phyloP scores from a whole-genome alignment of 2,888 invertebrate genomes.

The Nomada fucata region DNA sequence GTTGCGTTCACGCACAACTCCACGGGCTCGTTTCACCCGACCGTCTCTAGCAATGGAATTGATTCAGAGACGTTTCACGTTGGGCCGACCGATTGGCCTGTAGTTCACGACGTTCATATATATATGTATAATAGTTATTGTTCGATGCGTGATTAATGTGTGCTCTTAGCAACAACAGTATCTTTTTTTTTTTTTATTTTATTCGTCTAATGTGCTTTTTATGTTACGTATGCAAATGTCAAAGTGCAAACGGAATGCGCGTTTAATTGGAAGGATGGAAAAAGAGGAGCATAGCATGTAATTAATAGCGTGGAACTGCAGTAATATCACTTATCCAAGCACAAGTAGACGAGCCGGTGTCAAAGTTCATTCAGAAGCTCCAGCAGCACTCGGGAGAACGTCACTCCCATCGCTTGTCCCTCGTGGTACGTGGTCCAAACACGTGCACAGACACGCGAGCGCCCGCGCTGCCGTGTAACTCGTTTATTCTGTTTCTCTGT shows the following conservation, averaged over 20 bases:
- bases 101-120: too few relatives aligned
- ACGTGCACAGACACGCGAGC: conserved; percentile 22
- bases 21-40: conserved; percentile 5
- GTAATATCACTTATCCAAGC: neutral
- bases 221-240: too few relatives aligned
- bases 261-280: neutral
- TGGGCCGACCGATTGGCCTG: neutral
- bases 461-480: conserved; percentile 11
- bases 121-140: too few relatives aligned
- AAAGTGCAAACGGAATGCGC: too few relatives aligned
- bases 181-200: too few relatives aligned
- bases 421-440: conserved; percentile 37
- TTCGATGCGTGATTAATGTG: too few relatives aligned
- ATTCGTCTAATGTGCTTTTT: too few relatives aligned
- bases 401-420: conserved; percentile 31
- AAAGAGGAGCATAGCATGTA: neutral
- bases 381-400: conserved; percentile 15
- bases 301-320: neutral
- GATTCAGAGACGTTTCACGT: neutral
- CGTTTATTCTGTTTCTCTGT: conserved; percentile 44
- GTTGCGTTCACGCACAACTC: conserved; percentile 68
- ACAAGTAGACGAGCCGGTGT: neutral
- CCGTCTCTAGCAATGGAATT: conserved; percentile 8
- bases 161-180: too few relatives aligned
- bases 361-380: conserved; percentile 32